Base-by-base conservation (phyloP, 2,888 invertebrate species). In the Thecocarcelia acutangulata region DNA sequence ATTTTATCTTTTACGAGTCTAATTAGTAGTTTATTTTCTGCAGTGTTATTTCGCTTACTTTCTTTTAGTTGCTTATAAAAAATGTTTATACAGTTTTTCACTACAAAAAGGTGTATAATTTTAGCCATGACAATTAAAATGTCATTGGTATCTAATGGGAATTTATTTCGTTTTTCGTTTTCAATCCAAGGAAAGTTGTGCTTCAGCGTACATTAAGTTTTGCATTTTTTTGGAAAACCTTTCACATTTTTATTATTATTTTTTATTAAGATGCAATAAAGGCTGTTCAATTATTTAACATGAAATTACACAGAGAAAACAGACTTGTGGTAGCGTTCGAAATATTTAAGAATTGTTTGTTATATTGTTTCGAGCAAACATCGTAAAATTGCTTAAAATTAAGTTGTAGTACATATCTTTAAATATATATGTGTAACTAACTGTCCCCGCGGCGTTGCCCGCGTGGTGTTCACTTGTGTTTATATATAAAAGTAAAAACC, bases 101-200 rank as follows among this genome's bases (percentile, higher is more conserved):
- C 24, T 28, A 54, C 24, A 17, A 73, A 81, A 68, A 76, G 68
- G 72, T 75, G 70, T 70, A 68, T 46, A 73, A 73, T 46, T 73
- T 77, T 58, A 59, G 74, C 80, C 54, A 73, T 66, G 56, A 79
- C 59, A 79, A 73, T 79, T 73, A 79, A 79, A 79, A 79, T 66
- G 78, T 79, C 78, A 73, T 59, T 68, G 58, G 58, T 79, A 79
- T 59, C 58, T 54, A 66, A 66, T 72, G 66, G 50, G 19, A 76
- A 72, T 59, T 61, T 54, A 33, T 58, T 52, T 75, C 5, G 6
- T 21, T 21, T 56, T 44, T 4, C 13, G 9, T 69, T 52, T 75
- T 42, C 54, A 11, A 46, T 46, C n/a, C 17, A 61, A 66, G 52
- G 52, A 66, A 73, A 79, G 59, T 73, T 37, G 68, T 58, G 12